These are phyloP conservation scores for Lanius ludovicianus DNA, from an alignment of 2,113 vertebrate species.

Conservation along the genomic window DNA sequence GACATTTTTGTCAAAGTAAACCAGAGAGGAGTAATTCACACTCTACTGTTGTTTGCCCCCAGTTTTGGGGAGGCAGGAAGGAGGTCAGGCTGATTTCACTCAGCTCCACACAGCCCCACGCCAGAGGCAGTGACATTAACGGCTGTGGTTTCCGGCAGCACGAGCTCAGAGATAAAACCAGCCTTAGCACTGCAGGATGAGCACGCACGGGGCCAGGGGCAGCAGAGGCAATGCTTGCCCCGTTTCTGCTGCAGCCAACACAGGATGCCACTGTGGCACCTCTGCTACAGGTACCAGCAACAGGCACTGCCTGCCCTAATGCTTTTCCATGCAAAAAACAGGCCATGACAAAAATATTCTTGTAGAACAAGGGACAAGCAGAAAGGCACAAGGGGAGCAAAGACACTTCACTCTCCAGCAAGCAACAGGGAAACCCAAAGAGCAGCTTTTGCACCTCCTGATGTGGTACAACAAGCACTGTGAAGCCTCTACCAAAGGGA, in stretches of 20 bases:
- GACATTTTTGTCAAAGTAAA: conserved; percentile 70
- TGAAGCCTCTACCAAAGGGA: background rate
- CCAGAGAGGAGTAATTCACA: conserved; percentile 60
- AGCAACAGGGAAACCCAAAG: background rate
- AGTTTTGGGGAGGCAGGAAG: conserved; percentile 65
- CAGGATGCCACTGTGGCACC: background rate
- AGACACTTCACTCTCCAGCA: background rate
- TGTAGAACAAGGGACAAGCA: background rate
- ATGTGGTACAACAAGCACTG: fast-evolving
- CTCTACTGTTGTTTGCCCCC: conserved; percentile 55
- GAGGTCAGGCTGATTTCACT: conserved; percentile 56
- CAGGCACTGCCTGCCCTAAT: background rate
- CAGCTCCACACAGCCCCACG: background rate
- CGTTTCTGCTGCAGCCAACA: background rate
- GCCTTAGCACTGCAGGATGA: background rate
- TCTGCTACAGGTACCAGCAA: background rate
- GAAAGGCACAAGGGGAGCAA: background rate
- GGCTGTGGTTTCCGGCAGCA: conserved; percentile 42
- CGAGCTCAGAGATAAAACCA: conserved; percentile 56
- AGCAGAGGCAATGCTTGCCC: background rate
- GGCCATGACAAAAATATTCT: fast-evolving
- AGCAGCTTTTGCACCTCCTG: background rate
- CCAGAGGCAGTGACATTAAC: conserved; percentile 46
- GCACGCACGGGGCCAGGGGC: background rate
- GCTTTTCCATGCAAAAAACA: background rate